Evolutionary conservation across 2,888 invertebrate species (phyloP), one percentile per base, ranked within the genome.

Genomic region (Lasioglossum villosulum): DNA sequence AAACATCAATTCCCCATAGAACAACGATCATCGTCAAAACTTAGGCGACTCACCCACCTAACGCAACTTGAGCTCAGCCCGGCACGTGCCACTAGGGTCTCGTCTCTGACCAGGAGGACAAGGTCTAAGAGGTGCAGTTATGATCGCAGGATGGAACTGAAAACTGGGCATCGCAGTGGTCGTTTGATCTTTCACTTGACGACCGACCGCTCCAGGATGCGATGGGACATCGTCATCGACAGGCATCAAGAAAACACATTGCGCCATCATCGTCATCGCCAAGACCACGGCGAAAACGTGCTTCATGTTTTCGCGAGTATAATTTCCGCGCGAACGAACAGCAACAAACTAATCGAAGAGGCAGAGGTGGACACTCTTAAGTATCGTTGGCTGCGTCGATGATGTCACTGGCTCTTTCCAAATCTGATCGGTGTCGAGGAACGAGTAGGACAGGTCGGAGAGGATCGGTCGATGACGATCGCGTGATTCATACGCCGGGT

Each of bases 101-200:
- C 27, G 59, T 30, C 27, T 63, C 0, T 30, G 14, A 63, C 59
- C 59, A 5, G 59, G 0, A 30, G 59, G 59, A 30, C 59, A 63
- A 16, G 27, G 30, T 30, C 5, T 30, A 2, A 5, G 0, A 16
- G 27, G 30, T 4, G 16, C 16, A n/a, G 1, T 1, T 14, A 63
- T 63, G 59, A 63, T 63, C 16, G n/a, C 0, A 12, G 59, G 59
- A 27, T 4, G 19, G 6, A 2, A 19, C 0, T 5, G 6, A 19
- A 2, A 0, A 39, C 1, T 2, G 4, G 3, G 12, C 12, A 4
- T 0, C 23, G 2, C 2, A 52, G 52, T 2, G 23, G 23, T 23
- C 2, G 0, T 6, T 23, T 19, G 5, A 19, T 5, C 0, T 6
- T 19, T 19, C 48, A 0, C 2, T 4, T 48, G 19, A 48, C 45